Evolutionary conservation across 2,888 invertebrate genomes (phyloP).

Genomic region (Lymantria dispar): DNA sequence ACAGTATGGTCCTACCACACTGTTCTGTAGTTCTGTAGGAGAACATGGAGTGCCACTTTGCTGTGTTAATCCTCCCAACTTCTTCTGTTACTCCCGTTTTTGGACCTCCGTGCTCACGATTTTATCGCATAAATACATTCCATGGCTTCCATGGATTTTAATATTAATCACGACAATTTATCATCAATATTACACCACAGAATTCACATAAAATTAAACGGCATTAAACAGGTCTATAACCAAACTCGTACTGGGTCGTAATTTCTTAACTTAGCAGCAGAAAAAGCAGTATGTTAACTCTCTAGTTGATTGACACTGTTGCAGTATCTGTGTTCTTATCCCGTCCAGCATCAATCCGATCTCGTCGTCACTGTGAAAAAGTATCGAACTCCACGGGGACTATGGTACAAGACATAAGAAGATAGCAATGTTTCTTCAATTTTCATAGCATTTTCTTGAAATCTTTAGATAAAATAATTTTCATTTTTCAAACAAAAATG

Average conservation of each 20-base stretch:
- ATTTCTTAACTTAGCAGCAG: conserved; percentile 38
- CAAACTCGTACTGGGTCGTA: conserved; percentile 12
- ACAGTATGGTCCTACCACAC: too few relatives aligned
- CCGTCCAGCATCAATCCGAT: conserved; percentile 61
- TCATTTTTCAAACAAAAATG: too few relatives aligned
- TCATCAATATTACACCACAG: too few relatives aligned
- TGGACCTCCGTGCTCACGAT: too few relatives aligned
- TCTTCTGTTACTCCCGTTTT: too few relatives aligned
- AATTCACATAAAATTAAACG: neutral
- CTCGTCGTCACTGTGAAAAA: conserved; percentile 57
- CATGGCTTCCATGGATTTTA: too few relatives aligned
- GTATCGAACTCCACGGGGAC: conserved; percentile 37
- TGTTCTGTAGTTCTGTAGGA: too few relatives aligned
- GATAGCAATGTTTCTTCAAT: neutral
- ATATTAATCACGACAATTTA: too few relatives aligned
- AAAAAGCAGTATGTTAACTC: conserved; percentile 41
- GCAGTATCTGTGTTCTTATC: conserved; percentile 49
- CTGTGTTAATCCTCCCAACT: too few relatives aligned
- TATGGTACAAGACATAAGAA: conserved; percentile 28
- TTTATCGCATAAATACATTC: too few relatives aligned
- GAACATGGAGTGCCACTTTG: too few relatives aligned
- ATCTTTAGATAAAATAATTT: too few relatives aligned
- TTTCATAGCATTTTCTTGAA: neutral
- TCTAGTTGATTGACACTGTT: conserved; percentile 55
- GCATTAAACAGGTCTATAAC: conserved; percentile 13